A percentile compares a stretch with the other conserved stretches of the same genome.
Conservation (phyloP, 2,797 vertebrate genomes). For the Caiman crocodilus region DNA sequence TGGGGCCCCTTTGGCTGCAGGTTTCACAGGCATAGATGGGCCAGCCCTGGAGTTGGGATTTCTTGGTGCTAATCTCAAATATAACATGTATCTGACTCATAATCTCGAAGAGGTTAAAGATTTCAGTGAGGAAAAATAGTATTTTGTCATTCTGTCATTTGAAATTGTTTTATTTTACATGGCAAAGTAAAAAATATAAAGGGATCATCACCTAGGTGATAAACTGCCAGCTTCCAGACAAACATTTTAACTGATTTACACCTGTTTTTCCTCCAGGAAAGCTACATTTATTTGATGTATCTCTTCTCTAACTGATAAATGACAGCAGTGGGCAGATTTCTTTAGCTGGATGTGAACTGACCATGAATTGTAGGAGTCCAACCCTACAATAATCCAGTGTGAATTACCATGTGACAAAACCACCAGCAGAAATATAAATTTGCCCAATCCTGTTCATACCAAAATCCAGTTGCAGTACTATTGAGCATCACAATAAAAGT, state of each 20-base stretch:
- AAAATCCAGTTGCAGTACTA: neutral
- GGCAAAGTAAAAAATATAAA: conserved; percentile 78
- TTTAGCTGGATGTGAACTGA: conserved; percentile 64
- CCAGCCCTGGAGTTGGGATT: conserved; percentile 14
- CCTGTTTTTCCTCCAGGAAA: conserved; percentile 75
- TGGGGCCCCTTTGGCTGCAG: no score
- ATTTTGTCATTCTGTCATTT: conserved; percentile 75
- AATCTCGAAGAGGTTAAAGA: conserved; percentile 70
- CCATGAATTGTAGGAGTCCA: conserved; percentile 27
- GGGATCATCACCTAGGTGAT: conserved; percentile 79
- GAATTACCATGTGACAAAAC: neutral
- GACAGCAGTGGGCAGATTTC: conserved; percentile 42
- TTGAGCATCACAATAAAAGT: neutral
- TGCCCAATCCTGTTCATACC: neutral
- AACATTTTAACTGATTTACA: conserved; percentile 79
- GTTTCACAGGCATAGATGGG: no score
- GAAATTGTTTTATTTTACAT: conserved; percentile 77
- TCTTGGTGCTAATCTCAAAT: conserved; percentile 75
- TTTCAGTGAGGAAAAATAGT: conserved; percentile 47
- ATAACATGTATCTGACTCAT: conserved; percentile 68
- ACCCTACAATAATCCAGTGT: neutral
- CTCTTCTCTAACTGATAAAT: conserved; percentile 64
- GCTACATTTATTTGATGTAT: conserved; percentile 70
- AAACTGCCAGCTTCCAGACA: conserved; percentile 75
- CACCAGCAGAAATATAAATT: conserved; percentile 13